Percentiles rank a stretch among this genome's conserved stretches.
phyloP scores from a whole-genome alignment of 2,113 vertebrate genomes.

The Tychaedon coryphoeus region DNA sequence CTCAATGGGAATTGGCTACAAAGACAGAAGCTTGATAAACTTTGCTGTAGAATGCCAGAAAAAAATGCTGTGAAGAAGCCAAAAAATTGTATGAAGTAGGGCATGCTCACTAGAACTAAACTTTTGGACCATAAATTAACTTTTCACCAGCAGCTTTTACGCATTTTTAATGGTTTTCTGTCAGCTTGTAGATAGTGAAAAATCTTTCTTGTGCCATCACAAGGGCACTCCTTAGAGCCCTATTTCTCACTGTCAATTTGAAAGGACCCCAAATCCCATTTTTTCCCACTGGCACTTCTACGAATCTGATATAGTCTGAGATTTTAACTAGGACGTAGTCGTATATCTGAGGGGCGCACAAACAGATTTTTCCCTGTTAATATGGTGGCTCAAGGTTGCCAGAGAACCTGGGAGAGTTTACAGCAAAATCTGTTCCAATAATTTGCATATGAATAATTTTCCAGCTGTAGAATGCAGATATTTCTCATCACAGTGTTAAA shows the following conservation, averaged over 20 bases:
- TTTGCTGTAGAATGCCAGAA: not conserved
- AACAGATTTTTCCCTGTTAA: not conserved
- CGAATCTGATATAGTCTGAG: not conserved
- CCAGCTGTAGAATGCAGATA: not conserved
- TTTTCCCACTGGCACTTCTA: not conserved
- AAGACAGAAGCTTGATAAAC: not conserved
- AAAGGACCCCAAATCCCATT: not conserved
- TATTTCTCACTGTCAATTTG: not conserved
- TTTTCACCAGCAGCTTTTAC: not conserved
- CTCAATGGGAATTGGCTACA: not conserved
- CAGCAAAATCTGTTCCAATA: not conserved
- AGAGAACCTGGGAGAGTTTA: not conserved
- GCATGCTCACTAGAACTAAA: not conserved
- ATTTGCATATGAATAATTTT: not conserved
- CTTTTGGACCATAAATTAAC: not conserved
- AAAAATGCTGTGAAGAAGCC: not conserved
- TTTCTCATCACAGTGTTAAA: not conserved
- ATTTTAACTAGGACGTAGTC: not conserved
- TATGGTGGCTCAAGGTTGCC: not conserved
- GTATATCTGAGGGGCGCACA: not conserved
- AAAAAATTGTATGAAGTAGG: not conserved
- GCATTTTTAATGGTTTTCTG: not conserved
- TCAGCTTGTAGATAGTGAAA: not conserved
- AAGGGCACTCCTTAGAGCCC: not conserved
- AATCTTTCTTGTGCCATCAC: not conserved